A percentile compares a stretch with the other conserved stretches of the same genome.
phyloP scores from a whole-genome alignment of 2,888 invertebrate species.

The Cephonodes hylas region DNA sequence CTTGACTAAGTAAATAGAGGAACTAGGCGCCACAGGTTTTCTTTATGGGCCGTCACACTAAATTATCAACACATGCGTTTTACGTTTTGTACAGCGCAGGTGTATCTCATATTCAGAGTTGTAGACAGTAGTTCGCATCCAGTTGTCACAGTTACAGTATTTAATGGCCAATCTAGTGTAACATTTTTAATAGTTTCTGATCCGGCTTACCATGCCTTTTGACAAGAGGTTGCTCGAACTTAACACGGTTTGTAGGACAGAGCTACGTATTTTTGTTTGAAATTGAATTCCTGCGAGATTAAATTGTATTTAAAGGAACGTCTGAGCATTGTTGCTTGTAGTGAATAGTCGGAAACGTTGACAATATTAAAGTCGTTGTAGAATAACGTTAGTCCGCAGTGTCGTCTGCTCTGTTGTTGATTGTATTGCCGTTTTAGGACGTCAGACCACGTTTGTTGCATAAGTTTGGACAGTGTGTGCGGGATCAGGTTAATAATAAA shows the following conservation, averaged over 20 bases:
- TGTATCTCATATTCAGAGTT: not conserved
- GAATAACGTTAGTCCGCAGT: not conserved
- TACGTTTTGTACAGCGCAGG: not conserved
- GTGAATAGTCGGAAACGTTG: not conserved
- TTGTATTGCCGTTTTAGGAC: not conserved
- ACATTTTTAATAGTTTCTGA: slow-evolving; percentile 1
- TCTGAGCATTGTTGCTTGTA: not conserved
- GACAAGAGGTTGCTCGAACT: not conserved
- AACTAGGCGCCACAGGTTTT: not conserved
- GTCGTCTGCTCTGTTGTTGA: not conserved
- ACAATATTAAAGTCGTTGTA: not conserved
- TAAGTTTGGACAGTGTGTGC: no score
- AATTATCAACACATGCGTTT: not conserved
- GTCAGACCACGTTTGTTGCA: no score
- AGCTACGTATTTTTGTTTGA: not conserved
- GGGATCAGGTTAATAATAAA: no score
- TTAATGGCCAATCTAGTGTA: not conserved
- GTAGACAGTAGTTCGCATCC: not conserved
- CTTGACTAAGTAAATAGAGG: not conserved
- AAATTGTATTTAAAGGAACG: not conserved
- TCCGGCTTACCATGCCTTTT: not conserved
- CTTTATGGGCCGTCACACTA: not conserved
- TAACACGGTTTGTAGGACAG: not conserved
- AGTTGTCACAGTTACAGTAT: not conserved
- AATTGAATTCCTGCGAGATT: not conserved